Evolutionary conservation across 64 coral and sea anemone species (phyloP), one percentile per base, ranked within the genome.

Genomic region (Pocillopora damicornis): DNA sequence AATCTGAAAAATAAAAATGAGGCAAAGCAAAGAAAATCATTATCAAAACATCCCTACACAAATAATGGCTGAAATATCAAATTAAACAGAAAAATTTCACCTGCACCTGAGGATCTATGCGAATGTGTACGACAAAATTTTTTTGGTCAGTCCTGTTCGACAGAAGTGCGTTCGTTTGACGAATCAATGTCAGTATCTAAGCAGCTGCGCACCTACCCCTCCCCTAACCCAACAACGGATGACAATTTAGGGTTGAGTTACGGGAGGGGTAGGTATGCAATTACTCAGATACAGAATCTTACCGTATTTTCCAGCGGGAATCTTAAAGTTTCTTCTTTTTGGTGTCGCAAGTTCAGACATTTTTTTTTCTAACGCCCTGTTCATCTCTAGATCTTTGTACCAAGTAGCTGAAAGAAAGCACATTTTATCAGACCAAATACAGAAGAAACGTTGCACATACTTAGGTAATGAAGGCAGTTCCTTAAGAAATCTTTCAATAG

Each of bases 311-410:
- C 74, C 91, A 1, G 91, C 87, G 0, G 91, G 91, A n/a, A 87
- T 87, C 65, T 22, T 76, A 76, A 92, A 92, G 59, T 75, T 86
- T 18, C 64, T 79, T 88, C 59, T 88, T 23, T 16, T 76, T 64
- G 91, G 91, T 51, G 16, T 66, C 1, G 71, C 75, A 15, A 88
- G 71, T 15, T 92, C 75, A 25, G 37, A 72, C 26, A 92, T 60
- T 58, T 88, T 92, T 59, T 82, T 45, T 76, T 88, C 69, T 61
- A 92, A 58, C 22, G 15, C 17, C 35, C 75, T 69, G 80, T 92
- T 92, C 91, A 92, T 92, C 35, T 92, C 18, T 25, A 92, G 69
- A 67, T 92, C 86, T 61, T 76, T 92, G 75, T 68, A 86, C 81
- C 30, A 45, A 45, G 37, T 65, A 62, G 87, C 23, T 56, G 45